A percentile compares a stretch with the other conserved stretches of the same genome.
Evolutionary conservation across 2,113 vertebrate species (phyloP).

Genomic region (Thamnophis sirtalis): DNA sequence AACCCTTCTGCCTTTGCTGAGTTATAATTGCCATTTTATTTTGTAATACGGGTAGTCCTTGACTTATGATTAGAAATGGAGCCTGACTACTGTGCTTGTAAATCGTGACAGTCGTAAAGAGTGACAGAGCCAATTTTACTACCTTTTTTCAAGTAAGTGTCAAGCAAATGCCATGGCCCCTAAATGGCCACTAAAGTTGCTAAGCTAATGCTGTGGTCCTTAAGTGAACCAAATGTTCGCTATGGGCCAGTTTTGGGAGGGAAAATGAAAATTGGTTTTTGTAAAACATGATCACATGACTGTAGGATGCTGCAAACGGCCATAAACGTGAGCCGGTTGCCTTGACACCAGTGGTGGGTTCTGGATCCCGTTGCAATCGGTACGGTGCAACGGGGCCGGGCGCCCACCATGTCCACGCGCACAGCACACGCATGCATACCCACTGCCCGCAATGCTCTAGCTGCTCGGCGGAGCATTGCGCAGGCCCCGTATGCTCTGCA

Average conservation of each 20-base stretch:
- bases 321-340: neutral
- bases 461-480: too few species aligned
- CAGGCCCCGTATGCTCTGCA: too few species aligned
- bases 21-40: neutral
- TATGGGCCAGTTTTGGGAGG: neutral
- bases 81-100: neutral
- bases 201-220: neutral
- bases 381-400: too few species aligned
- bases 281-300: neutral
- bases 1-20: neutral
- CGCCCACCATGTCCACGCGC: too few species aligned
- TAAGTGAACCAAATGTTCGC: neutral
- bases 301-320: neutral
- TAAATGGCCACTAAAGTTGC: neutral
- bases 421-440: too few species aligned
- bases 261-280: neutral
- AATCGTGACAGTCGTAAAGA: neutral
- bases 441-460: too few species aligned
- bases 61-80: neutral
- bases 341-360: too few species aligned
- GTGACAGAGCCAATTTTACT: neutral
- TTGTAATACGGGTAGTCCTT: neutral
- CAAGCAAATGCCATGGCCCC: neutral
- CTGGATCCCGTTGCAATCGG: too few species aligned
- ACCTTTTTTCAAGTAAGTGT: neutral